Evolutionary conservation across 2,113 vertebrate species (phyloP), one percentile per base, ranked within the genome.

Genomic region (Channa argus): DNA sequence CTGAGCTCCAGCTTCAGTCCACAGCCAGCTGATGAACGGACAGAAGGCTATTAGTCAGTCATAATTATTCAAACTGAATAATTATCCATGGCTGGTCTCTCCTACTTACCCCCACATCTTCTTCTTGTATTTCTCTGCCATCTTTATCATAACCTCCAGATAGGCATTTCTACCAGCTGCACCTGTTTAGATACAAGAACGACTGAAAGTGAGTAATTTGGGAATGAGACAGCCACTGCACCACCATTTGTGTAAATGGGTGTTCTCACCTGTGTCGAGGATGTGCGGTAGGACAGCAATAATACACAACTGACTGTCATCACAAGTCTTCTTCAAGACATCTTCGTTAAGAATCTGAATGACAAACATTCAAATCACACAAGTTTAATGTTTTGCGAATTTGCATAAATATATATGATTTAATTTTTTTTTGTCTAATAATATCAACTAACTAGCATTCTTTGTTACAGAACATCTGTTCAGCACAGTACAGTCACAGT

Each of bases 51-150:
- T 61, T 44, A 74, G 55, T n/a, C 10, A 0, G 4, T 10, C 15
- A 2, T 2, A 14, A 24, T 10, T 5, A 12, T 4, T 43, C 5
- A 39, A 15, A 41, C 13, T 9, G 6, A 24, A 37, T 8, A 24
- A 38, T 4, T 39, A 45, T 14, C 4, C 1, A 9, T 0, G 9
- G 13, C n/a, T 12, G 6, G 14, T 5, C 6, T 12, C 3, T 24
- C 34, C 12, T 59, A 89, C 96, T 96, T 83, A 99, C 98, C 98
- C 98, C 98, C 98, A 99, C 94, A 95, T 96, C 90, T 98, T 99
- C 95, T 99, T 99, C 90, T 99, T 99, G 90, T 99, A 98, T 82
- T 98, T 99, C 58, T 98, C 97, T 58, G 97, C 95, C 95, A 99
- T 93, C 82, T 95, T 97, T 50, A 93, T 85, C 94, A 99, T 96